Evolutionary conservation across 2,888 invertebrate species (phyloP).

Genomic region (Stomorhina lunata): DNA sequence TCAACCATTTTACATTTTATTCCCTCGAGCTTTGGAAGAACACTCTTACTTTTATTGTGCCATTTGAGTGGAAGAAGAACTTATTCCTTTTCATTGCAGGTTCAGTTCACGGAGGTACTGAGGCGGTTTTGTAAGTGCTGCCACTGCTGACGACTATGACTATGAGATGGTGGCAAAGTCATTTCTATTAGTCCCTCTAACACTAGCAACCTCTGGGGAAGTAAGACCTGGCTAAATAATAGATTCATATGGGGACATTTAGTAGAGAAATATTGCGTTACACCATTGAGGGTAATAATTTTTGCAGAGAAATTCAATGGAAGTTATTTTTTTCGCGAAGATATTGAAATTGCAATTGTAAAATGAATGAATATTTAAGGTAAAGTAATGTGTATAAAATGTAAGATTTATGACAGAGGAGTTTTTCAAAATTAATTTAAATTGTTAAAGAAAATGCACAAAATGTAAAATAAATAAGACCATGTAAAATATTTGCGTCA

Average conservation of each 20-base stretch:
- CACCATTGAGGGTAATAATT: neutral
- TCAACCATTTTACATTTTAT: slow-evolving; percentile 48
- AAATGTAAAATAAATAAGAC: no score
- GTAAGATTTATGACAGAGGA: neutral
- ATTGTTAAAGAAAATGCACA: no score
- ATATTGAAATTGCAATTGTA: neutral
- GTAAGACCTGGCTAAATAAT: slow-evolving; percentile 10
- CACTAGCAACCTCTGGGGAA: neutral
- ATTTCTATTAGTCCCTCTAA: slow-evolving; percentile 13
- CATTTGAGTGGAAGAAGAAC: slow-evolving; percentile 41
- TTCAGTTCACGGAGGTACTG: no score
- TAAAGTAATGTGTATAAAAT: no score
- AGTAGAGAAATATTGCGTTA: neutral
- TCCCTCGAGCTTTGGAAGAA: slow-evolving; percentile 56
- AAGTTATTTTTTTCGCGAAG: neutral
- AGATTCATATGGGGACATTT: slow-evolving; percentile 5
- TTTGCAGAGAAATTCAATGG: neutral
- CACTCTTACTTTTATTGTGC: slow-evolving; percentile 60
- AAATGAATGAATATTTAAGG: no score
- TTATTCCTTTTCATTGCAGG: slow-evolving; percentile 35
- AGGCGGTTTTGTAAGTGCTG: neutral
- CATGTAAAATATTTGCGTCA: no score
- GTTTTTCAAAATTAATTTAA: neutral
- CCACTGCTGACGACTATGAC: neutral
- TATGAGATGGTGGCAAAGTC: neutral